These are phyloP conservation scores for Aleiodes testaceus DNA, from an alignment of 2,888 invertebrate genomes.

Conservation along the genomic window DNA sequence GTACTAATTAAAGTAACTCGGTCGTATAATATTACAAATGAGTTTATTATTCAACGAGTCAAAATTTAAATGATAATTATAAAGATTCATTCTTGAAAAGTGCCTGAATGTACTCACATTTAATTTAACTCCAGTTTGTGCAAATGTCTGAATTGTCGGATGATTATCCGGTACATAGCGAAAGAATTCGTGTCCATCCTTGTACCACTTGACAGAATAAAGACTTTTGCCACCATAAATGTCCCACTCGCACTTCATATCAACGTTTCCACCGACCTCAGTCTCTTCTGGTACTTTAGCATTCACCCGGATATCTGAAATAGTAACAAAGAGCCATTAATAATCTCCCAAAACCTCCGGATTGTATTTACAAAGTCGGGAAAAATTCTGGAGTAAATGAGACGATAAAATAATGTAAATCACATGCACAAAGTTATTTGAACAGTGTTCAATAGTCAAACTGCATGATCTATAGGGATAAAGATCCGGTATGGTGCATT, in stretches of 20 bases:
- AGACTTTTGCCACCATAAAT: constrained; percentile 55
- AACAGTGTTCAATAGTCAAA: constrained; percentile 11
- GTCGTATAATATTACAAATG: background rate
- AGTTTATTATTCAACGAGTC: background rate
- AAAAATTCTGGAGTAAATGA: background rate
- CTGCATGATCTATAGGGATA: constrained; percentile 17
- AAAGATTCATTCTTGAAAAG: background rate
- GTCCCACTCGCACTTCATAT: constrained; percentile 60
- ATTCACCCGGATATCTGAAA: constrained; percentile 57
- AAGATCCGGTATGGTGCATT: constrained; percentile 22
- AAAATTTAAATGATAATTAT: background rate
- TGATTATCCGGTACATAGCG: constrained; percentile 60
- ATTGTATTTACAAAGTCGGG: no score
- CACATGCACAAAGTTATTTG: background rate
- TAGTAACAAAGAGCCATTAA: background rate
- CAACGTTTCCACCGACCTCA: constrained; percentile 55
- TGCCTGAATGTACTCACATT: constrained; percentile 57
- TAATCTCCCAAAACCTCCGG: no score
- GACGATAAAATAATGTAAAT: constrained; percentile 9
- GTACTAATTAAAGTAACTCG: constrained; percentile 8
- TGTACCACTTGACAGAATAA: constrained; percentile 68
- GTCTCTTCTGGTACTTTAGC: constrained; percentile 61
- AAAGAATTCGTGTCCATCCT: constrained; percentile 66
- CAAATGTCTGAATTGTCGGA: constrained; percentile 57
- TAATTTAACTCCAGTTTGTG: constrained; percentile 59